phyloP scores from a whole-genome alignment of 2,113 vertebrate species.

The Eulemur macaco region DNA sequence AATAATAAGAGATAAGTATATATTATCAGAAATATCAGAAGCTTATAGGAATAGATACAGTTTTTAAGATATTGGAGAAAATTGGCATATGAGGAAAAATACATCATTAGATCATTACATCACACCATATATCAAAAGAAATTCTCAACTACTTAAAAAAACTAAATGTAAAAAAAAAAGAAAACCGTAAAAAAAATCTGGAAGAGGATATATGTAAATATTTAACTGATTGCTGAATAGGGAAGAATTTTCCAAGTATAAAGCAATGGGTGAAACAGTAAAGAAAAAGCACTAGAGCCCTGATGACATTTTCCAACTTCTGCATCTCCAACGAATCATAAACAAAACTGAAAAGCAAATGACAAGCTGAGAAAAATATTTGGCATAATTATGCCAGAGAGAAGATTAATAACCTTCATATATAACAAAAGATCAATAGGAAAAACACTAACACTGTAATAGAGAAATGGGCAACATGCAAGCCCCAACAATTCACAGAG shows the following conservation, averaged over 20 bases:
- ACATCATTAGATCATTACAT: neutral
- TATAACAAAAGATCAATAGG: slow-evolving; percentile 4
- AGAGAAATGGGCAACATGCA: neutral
- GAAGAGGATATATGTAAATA: neutral
- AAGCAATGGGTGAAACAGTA: neutral
- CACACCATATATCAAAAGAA: neutral
- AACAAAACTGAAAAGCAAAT: slow-evolving; percentile 3
- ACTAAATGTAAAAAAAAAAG: neutral
- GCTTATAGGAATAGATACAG: neutral
- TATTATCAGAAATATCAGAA: neutral
- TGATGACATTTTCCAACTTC: slow-evolving; percentile 14
- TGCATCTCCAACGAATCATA: neutral
- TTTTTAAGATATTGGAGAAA: neutral
- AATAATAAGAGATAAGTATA: neutral
- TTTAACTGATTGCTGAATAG: neutral
- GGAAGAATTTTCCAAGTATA: neutral
- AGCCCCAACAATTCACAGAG: neutral
- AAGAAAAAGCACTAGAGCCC: neutral
- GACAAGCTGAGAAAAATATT: slow-evolving; percentile 26
- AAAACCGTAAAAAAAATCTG: neutral
- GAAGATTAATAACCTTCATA: slow-evolving; percentile 18
- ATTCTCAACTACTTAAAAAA: neutral
- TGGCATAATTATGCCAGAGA: neutral
- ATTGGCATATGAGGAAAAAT: neutral
- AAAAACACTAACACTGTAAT: neutral